phyloP scores from a whole-genome alignment of 2,797 vertebrate species.

The Nothura maculosa region DNA sequence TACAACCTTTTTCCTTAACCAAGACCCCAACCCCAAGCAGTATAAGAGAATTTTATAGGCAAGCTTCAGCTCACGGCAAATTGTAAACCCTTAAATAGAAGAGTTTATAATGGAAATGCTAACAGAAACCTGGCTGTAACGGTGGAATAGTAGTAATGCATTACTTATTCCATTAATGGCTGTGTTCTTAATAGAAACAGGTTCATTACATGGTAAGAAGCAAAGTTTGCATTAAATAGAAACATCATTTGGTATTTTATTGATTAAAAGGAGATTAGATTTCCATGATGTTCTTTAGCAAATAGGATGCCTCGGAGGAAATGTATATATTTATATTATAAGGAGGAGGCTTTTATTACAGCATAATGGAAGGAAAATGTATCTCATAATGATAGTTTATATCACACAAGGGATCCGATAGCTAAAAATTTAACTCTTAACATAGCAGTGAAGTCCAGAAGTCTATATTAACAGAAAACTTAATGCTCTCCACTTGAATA shows the following conservation, averaged over 20 bases:
- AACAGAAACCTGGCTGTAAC: conserved; percentile 53
- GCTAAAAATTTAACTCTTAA: conserved; percentile 75
- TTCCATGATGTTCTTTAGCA: conserved; percentile 78
- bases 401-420: conserved; percentile 74
- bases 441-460: conserved; percentile 51
- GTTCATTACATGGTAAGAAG: conserved; percentile 78
- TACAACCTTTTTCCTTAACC: neutral
- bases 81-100: conserved; percentile 41
- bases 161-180: conserved; percentile 77
- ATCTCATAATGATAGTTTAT: conserved; percentile 78
- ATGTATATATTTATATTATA: conserved; percentile 79
- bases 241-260: conserved; percentile 81
- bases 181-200: conserved; percentile 76
- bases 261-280: conserved; percentile 82
- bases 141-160: conserved; percentile 55
- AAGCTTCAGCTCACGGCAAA: conserved; percentile 29
- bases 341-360: conserved; percentile 75
- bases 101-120: conserved; percentile 57
- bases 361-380: conserved; percentile 78
- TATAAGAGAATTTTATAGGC: conserved; percentile 43
- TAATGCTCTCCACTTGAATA: neutral
- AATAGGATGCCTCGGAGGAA: conserved; percentile 78
- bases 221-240: conserved; percentile 81
- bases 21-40: neutral
- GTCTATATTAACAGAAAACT: neutral